Evolutionary conservation across 2,888 invertebrate species (phyloP).

Genomic region (Acanthosoma haemorrhoidale): DNA sequence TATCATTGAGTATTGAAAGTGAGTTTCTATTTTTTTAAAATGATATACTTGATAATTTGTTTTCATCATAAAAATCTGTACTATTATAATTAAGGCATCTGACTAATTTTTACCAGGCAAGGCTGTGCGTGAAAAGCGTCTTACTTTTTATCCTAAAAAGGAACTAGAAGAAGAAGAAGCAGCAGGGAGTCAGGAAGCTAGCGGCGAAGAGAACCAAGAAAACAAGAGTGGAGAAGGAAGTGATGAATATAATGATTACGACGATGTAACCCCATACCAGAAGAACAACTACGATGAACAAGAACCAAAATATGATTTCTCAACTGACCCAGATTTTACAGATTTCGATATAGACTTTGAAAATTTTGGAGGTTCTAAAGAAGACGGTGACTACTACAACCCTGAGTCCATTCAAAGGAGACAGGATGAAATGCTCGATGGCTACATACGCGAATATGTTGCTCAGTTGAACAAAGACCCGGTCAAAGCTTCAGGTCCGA

Average conservation of each 20-base stretch:
- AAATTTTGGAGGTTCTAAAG: constrained; percentile 15
- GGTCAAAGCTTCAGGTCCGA: constrained; percentile 14
- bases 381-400: neutral
- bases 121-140: neutral
- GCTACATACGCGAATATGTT: constrained; percentile 34
- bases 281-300: neutral
- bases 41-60: no score
- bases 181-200: neutral
- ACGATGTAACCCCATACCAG: neutral
- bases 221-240: constrained; percentile 16
- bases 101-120: neutral
- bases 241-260: constrained; percentile 23
- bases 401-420: neutral
- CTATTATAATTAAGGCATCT: no score
- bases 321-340: constrained; percentile 27
- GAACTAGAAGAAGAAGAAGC: neutral
- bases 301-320: no score
- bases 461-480: constrained; percentile 33
- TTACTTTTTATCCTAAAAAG: neutral
- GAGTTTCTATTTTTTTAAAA: no score
- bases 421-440: constrained; percentile 26
- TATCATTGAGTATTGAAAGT: no score
- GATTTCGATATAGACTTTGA: constrained; percentile 33
- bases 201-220: neutral
- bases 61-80: no score